A percentile compares a stretch with the other conserved stretches of the same genome.
Evolutionary conservation across 2,797 vertebrate species (phyloP).

Genomic region (Erpetoichthys calabaricus): DNA sequence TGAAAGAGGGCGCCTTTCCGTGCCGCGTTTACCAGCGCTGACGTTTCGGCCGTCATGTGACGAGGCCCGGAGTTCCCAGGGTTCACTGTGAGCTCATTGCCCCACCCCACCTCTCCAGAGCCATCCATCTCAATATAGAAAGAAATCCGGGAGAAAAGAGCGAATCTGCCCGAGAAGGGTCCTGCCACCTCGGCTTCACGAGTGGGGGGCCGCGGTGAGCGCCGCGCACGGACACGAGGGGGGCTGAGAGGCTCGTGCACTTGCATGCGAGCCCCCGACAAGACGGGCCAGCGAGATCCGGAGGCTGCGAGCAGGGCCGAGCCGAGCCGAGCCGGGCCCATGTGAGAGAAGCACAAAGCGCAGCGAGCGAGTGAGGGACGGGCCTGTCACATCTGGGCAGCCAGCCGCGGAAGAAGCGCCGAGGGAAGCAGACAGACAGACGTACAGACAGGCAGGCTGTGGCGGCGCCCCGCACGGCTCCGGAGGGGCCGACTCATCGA

Average conservation of each 20-base stretch:
- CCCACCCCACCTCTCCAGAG: constrained; percentile 68
- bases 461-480: neutral
- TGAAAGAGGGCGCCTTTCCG: constrained; percentile 66
- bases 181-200: neutral
- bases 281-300: no score
- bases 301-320: no score
- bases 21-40: constrained; percentile 46
- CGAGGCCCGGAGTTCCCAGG: constrained; percentile 57
- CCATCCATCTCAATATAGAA: constrained; percentile 53
- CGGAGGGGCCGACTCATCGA: neutral
- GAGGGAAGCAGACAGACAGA: neutral
- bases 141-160: constrained; percentile 42
- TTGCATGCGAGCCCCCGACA: no score
- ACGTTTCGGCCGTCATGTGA: constrained; percentile 72
- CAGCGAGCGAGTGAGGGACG: constrained; percentile 3
- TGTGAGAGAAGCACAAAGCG: constrained; percentile 5
- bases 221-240: neutral
- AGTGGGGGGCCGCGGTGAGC: constrained; percentile 6
- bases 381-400: constrained; percentile 5
- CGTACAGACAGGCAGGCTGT: neutral
- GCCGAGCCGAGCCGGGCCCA: neutral
- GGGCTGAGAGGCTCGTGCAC: neutral
- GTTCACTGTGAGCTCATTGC: constrained; percentile 73
- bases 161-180: no score
- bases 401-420: neutral